Evolutionary conservation across 2,888 invertebrate species (phyloP), one percentile per base, ranked within the genome.

Genomic region (Gasteruption jaculator): DNA sequence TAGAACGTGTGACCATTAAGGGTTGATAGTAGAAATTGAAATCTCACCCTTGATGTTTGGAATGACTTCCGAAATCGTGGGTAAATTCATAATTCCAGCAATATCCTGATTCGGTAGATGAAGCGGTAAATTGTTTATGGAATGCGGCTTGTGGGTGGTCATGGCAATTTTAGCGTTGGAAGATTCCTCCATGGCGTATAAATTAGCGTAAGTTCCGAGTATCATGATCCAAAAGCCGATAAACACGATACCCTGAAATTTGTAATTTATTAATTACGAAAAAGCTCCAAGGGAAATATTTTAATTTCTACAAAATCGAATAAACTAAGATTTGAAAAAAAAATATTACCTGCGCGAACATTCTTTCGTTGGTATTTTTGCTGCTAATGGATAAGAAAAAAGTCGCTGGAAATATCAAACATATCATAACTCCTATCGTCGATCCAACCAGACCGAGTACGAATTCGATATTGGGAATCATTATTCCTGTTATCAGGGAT

Each of bases 371-470:
- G 0, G 90, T 88, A 51, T 87, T 81, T 68, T 90, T 91, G 31
- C 82, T 82, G 7, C 88, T 86, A 45, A 93, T 81, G 48, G 84
- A 81, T 21, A 93, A 80, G 68, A 92, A 95, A 64, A 92, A 89
- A 1, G 89, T 79, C 0, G 94, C 88, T 0, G 97, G 97, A 61
- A 95, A 88, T 61, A 96, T 84, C 22, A 94, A 82, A 59, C 95
- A 95, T 52, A 97, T 86, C 52, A 91, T 80, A 10, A 92, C 87
- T 0, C 97, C 97, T 55, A 95, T 92, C 0, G 96, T 95, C 2
- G 96, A 91, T 1, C 97, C 97, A 24, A 93, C 85, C 22, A 97
- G 73, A 0, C 95, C 95, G 43, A 99, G 78, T 39, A 97, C 91
- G 57, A 96, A 80, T 74, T 97, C 92, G 43, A 92, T 91, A 63